Percentiles rank a stretch among this genome's conserved stretches.
Evolutionary conservation across 1,140 invertebrate genomes (phyloP).

Genomic region (Ylistrum balloti): DNA sequence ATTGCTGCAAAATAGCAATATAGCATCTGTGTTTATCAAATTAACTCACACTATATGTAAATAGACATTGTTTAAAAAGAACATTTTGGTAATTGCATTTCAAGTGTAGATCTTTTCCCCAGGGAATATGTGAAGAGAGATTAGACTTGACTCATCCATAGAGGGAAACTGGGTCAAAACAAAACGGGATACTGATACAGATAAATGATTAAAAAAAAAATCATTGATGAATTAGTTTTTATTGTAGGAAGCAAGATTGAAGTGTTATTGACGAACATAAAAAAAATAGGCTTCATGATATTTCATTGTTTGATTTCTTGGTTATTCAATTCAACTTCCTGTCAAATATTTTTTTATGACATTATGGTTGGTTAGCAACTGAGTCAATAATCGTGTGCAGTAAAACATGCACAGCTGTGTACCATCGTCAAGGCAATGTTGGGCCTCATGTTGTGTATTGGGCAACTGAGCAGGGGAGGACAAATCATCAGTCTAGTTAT

Average conservation of each 20-base stretch:
- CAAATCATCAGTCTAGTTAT: background rate
- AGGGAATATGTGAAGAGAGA: background rate
- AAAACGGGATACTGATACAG: background rate
- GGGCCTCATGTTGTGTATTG: background rate
- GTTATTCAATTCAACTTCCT: background rate
- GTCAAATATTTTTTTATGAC: background rate
- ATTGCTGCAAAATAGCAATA: background rate
- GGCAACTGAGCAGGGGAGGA: background rate
- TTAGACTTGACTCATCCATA: background rate
- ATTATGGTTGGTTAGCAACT: background rate
- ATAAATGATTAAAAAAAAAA: background rate
- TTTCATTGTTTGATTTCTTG: background rate
- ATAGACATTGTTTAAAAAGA: background rate
- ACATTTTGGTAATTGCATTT: background rate
- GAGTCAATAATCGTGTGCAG: background rate
- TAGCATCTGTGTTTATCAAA: background rate
- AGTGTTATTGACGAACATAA: background rate
- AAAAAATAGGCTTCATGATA: background rate
- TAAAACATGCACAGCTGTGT: conserved; percentile 1
- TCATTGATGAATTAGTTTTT: conserved; percentile 29
- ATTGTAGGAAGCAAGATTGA: conserved; percentile 24
- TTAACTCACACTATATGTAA: background rate
- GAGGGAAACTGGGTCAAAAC: background rate
- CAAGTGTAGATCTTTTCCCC: conserved; percentile 12
- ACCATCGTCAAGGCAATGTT: background rate